These are phyloP conservation scores for Papilio polytes DNA, from an alignment of 1,140 invertebrate genomes.

Conservation along the genomic window DNA sequence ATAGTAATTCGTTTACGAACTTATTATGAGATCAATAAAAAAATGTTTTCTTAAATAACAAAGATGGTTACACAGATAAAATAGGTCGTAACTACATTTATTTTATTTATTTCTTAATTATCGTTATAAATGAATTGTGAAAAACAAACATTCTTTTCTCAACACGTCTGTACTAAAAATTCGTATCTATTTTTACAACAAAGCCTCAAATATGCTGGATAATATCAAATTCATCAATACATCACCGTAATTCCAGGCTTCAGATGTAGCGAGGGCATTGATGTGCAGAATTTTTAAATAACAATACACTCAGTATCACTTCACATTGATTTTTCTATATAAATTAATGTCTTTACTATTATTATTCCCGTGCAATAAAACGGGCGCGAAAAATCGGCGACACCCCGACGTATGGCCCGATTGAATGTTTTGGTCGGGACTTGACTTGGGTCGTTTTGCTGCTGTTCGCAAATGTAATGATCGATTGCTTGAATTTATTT, in stretches of 20 bases:
- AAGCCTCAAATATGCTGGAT: constrained; percentile 61
- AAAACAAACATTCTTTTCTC: constrained; percentile 1
- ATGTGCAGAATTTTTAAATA: constrained; percentile 53
- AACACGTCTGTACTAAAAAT: constrained; percentile 39
- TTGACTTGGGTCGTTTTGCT: constrained; percentile 45
- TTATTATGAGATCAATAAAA: background rate
- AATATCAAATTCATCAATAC: constrained; percentile 46
- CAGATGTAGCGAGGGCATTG: constrained; percentile 80
- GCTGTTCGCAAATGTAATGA: constrained; percentile 58
- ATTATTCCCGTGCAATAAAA: constrained; percentile 58
- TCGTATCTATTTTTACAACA: constrained; percentile 61
- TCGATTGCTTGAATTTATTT: constrained; percentile 50
- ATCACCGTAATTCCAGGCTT: constrained; percentile 81
- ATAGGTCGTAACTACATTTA: no score
- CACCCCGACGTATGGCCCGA: constrained; percentile 69
- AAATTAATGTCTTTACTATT: constrained; percentile 51
- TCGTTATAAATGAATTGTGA: background rate
- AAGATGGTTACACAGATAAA: background rate
- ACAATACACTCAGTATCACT: constrained; percentile 60
- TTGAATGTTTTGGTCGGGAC: constrained; percentile 70
- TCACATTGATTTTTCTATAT: constrained; percentile 54
- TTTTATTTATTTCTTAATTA: background rate
- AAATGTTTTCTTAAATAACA: background rate
- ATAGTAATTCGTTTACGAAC: background rate
- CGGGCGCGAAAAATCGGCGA: constrained; percentile 73